Base-by-base conservation (phyloP, 2,113 vertebrate species). In the Rhynchomys soricoides region DNA sequence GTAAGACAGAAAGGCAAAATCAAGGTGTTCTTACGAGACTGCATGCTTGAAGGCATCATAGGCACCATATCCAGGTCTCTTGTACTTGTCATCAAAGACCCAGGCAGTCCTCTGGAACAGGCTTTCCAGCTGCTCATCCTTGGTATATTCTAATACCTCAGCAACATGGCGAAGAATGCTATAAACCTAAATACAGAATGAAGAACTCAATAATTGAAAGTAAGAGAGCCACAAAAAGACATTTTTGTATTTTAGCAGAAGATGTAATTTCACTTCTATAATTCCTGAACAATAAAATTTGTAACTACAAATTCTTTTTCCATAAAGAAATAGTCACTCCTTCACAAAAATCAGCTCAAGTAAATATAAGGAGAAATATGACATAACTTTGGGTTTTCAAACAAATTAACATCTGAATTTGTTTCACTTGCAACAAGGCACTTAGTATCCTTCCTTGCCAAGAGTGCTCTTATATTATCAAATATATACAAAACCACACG, bases 71-170 rank as follows among this genome's bases (percentile, higher is more conserved):
- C 99, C 99, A 0, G 99, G 99, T 78, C 99, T 98, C 98, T 99
- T 99, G 98, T 99, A 99, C 91, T 99, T 99, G 98, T 99, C 99
- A 96, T 99, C 99, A 40, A 99, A 99, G 8, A 99, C 99, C 99
- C 99, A 99, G 96, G 99, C 99, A 43, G 99, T 99, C 97, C 99
- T 99, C 98, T 99, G 99, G 98, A 99, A 99, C 73, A 99, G 98
- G 96, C 99, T 99, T 97, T 99, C 99, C 50, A 99, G 99, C 97
- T 99, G 99, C 96, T 99, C 99, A 55, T 99, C 99, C 97, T 99
- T 99, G 68, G 98, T 99, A 98, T 99, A 99, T 9, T 99, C 99
- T 98, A 99, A 98, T 89, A 99, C 99, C 94, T 99, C 99, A 8
- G 99, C 99, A 96, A 99, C 99, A 9, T 99, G 99, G 77, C 99